Evolutionary conservation across 2,888 invertebrate genomes (phyloP), one percentile per base, ranked within the genome.

Genomic region (Chelonus formosanus): DNA sequence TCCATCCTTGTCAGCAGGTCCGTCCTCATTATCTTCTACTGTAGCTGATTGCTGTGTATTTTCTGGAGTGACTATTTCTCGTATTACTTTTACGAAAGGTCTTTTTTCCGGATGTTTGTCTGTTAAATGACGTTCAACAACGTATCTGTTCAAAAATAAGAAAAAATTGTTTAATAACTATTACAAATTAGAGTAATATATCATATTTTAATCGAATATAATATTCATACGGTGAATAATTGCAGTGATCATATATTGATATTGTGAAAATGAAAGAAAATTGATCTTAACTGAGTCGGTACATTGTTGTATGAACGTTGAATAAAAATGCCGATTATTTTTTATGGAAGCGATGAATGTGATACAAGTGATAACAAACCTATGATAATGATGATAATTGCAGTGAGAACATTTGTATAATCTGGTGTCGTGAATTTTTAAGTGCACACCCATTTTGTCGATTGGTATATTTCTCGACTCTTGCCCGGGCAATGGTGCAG

Each of bases 391-490:
- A 71, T 90, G 87, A 79, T 89, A 90, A 44, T 85, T 78, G 77
- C 95, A 95, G 68, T 86, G 84, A 0, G 89, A 87, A 82, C 94
- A 95, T 73, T 90, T 91, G 82, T 89, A 93, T 44, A 95, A 83
- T 66, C 87, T 87, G 4, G 86, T 85, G 70, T 92, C 92, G 83
- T 95, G 95, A 85, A 91, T 88, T 77, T 90, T 89, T 67, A 94
- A 86, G 83, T 95, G 95, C 57, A 88, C 86, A 7, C 91, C 82
- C 65, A 94, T 88, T 68, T 89, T 87, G n/a, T 89, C 87, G 3
- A 90, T 86, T 0, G 88, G 86, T 62, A 90, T 79, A 36, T 86
- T 79, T 71, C 84, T 74, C 45, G 74, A 75, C 65, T 80, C 80
- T 72, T 87, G 88, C 48, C 88, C 84, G 7, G 85, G 84, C 55